Percentiles rank a stretch among this genome's conserved stretches.
These are phyloP conservation scores for Nylanderia fulva DNA, from an alignment of 1,140 invertebrate genomes.

Conservation along the genomic window DNA sequence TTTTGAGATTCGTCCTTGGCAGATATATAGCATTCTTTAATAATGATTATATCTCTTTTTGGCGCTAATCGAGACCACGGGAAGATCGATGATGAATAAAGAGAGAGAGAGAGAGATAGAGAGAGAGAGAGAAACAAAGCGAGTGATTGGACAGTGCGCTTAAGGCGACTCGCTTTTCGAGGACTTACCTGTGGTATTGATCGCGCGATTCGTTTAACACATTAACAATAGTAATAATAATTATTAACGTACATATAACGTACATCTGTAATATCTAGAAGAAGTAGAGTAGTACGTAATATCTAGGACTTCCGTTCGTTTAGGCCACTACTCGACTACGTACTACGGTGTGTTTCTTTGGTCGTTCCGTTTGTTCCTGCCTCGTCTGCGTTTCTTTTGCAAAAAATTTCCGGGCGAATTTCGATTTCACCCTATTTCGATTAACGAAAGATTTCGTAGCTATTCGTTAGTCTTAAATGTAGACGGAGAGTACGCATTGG, in stretches of 20 bases:
- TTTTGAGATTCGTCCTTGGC: not conserved
- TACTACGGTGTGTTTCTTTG: constrained; percentile 66
- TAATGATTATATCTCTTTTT: constrained; percentile 49
- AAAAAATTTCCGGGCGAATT: not conserved
- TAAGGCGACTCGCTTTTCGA: constrained; percentile 23
- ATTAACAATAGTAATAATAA: constrained; percentile 62
- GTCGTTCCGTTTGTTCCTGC: constrained; percentile 62
- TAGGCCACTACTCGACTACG: constrained; percentile 67
- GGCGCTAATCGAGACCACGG: constrained; percentile 19
- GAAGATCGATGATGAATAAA: not conserved
- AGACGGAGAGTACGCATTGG: not conserved
- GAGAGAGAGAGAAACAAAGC: not conserved
- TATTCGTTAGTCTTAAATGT: not conserved
- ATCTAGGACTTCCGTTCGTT: constrained; percentile 63
- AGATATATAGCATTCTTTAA: constrained; percentile 13
- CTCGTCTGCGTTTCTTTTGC: not conserved
- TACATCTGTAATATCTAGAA: constrained; percentile 51
- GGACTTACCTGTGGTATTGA: constrained; percentile 34
- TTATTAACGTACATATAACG: constrained; percentile 61
- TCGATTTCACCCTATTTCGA: not conserved
- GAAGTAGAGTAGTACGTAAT: constrained; percentile 60
- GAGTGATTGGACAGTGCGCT: constrained; percentile 50
- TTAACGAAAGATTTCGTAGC: constrained; percentile 20
- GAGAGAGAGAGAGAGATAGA: constrained; percentile 2
- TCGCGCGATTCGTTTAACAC: constrained; percentile 55